Evolutionary conservation across 2,888 invertebrate species (phyloP).

Genomic region (Lutraria lutraria): DNA sequence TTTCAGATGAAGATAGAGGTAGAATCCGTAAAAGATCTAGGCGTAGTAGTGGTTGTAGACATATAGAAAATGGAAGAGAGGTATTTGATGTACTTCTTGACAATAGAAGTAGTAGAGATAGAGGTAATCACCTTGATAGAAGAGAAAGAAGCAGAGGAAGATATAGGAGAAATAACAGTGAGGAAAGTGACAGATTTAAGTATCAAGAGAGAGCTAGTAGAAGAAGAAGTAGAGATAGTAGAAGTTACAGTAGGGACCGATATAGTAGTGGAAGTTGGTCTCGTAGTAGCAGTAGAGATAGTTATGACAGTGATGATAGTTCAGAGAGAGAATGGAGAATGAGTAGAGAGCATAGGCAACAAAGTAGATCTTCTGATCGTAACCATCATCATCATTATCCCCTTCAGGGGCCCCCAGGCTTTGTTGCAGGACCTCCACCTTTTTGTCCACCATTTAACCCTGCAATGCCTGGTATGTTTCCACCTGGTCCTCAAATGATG

Average conservation of each 20-base stretch:
- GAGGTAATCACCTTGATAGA: not conserved
- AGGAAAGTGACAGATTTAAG: not conserved
- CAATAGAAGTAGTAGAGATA: not conserved
- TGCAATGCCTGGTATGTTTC: not conserved
- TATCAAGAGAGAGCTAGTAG: not conserved
- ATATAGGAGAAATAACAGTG: not conserved
- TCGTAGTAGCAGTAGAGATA: slow-evolving; percentile 5
- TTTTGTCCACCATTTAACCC: not conserved
- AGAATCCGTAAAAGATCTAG: not conserved
- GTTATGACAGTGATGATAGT: not conserved
- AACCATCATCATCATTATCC: not conserved
- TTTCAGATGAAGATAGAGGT: not conserved
- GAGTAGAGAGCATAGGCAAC: not conserved
- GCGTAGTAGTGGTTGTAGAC: not conserved
- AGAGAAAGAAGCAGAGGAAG: not conserved
- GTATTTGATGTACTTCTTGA: not conserved
- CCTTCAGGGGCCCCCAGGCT: not conserved
- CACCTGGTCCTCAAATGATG: not conserved
- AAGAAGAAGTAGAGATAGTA: not conserved
- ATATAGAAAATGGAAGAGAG: not conserved
- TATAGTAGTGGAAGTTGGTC: not conserved
- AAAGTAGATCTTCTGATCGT: slow-evolving; percentile 13
- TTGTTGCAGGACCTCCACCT: not conserved
- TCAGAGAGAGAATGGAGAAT: not conserved
- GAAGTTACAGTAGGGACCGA: not conserved